Evolutionary conservation across 2,797 vertebrate species (phyloP).

Genomic region (Trichosurus vulpecula): DNA sequence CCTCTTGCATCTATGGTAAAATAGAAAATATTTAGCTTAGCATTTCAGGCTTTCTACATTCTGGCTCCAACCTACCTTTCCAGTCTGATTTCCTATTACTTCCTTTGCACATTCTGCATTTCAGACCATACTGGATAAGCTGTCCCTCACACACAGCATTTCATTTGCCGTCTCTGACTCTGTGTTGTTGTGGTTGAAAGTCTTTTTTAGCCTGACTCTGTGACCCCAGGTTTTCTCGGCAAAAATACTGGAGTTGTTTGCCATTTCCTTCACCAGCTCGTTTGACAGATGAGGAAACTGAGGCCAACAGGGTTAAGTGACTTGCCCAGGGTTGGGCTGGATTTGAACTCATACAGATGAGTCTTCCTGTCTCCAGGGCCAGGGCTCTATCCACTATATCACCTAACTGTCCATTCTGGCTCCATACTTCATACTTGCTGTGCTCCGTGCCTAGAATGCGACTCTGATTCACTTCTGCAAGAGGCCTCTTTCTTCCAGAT

Average conservation of each 20-base stretch:
- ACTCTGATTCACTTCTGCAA: neutral
- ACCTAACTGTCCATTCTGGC: neutral
- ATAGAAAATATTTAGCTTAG: neutral
- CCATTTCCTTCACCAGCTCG: neutral
- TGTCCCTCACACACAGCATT: neutral
- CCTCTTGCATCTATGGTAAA: neutral
- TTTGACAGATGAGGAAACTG: neutral
- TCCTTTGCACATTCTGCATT: neutral
- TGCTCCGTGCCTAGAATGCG: neutral
- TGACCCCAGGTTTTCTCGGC: neutral
- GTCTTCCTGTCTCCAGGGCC: neutral
- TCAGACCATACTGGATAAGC: neutral
- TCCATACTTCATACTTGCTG: neutral
- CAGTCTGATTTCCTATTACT: no score
- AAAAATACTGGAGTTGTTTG: neutral
- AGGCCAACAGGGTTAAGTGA: neutral
- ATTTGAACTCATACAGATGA: neutral
- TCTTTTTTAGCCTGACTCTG: neutral
- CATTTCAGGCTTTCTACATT: no score
- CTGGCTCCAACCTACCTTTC: no score
- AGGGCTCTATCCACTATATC: fast-evolving
- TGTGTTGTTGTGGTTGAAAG: neutral
- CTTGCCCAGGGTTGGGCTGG: neutral
- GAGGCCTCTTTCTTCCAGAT: neutral
- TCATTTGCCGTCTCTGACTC: neutral